Conservation (phyloP, 1,140 invertebrate species). For the Bombus superbus region DNA sequence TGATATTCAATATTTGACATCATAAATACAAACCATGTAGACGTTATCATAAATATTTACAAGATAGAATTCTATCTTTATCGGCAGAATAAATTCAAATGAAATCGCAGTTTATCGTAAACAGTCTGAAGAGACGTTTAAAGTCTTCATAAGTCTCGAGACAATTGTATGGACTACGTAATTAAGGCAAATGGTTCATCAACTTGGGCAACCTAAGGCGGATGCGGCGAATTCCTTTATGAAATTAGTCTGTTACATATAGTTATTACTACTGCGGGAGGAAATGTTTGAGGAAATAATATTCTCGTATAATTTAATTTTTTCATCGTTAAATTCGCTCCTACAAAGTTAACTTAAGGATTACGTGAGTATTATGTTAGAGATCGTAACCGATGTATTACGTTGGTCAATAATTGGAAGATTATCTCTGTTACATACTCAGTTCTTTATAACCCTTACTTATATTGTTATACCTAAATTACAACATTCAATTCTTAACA, state of each 20-base stretch:
- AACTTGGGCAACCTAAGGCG: conserved; percentile 3
- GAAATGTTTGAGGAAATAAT: not conserved
- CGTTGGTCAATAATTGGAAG: not conserved
- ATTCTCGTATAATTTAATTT: not conserved
- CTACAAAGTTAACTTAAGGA: too few species aligned
- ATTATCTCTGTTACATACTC: not conserved
- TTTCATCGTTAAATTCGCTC: not conserved
- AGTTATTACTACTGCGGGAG: not conserved
- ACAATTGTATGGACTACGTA: not conserved
- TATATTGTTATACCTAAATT: not conserved
- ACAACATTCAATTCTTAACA: not conserved
- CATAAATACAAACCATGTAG: not conserved
- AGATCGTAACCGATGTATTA: not conserved
- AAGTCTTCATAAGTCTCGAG: not conserved
- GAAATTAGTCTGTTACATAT: not conserved
- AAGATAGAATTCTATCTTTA: not conserved
- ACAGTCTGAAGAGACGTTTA: not conserved
- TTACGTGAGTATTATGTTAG: not conserved
- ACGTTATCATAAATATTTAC: conserved; percentile 44
- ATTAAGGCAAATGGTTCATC: conserved; percentile 32
- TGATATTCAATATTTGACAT: not conserved
- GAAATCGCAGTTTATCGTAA: not conserved
- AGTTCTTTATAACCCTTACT: too few species aligned
- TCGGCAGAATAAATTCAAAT: not conserved
- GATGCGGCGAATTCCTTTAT: conserved; percentile 16